Percentiles rank a stretch among this genome's conserved stretches.
These are phyloP conservation scores for Meleagris gallopavo DNA, from an alignment of 2,113 vertebrate species.

Conservation along the genomic window DNA sequence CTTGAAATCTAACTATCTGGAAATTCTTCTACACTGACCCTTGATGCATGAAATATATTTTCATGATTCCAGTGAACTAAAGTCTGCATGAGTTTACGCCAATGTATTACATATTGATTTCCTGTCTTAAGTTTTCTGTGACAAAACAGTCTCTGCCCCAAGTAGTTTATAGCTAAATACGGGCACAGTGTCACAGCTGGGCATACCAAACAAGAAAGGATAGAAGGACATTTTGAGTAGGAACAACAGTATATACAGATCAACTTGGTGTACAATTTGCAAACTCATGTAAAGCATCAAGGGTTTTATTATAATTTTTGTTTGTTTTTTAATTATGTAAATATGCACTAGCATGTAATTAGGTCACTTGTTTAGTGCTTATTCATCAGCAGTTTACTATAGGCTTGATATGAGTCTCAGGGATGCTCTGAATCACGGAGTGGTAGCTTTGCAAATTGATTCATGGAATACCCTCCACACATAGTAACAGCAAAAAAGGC, in stretches of 20 bases:
- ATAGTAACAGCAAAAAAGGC: neutral
- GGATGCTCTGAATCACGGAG: neutral
- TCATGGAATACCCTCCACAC: neutral
- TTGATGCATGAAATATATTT: neutral
- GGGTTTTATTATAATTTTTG: neutral
- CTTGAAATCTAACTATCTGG: neutral
- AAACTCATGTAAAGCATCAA: neutral
- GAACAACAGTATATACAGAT: neutral
- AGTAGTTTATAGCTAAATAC: neutral
- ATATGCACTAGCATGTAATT: slow-evolving; percentile 6
- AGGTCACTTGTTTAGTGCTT: neutral
- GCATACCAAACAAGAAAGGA: slow-evolving; percentile 2
- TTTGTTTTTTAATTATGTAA: neutral
- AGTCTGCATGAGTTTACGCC: neutral
- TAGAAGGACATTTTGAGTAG: neutral
- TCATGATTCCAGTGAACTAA: neutral
- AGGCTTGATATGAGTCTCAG: neutral
- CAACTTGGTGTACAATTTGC: neutral
- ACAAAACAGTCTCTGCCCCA: neutral
- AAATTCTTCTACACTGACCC: neutral
- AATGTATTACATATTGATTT: neutral
- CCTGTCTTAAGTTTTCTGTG: neutral
- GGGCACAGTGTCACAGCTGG: neutral
- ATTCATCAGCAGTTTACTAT: neutral
- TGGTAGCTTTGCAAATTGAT: slow-evolving; percentile 11